Evolutionary conservation across 2,888 invertebrate genomes (phyloP), one percentile per base, ranked within the genome.

Genomic region (Chironomus tentans): DNA sequence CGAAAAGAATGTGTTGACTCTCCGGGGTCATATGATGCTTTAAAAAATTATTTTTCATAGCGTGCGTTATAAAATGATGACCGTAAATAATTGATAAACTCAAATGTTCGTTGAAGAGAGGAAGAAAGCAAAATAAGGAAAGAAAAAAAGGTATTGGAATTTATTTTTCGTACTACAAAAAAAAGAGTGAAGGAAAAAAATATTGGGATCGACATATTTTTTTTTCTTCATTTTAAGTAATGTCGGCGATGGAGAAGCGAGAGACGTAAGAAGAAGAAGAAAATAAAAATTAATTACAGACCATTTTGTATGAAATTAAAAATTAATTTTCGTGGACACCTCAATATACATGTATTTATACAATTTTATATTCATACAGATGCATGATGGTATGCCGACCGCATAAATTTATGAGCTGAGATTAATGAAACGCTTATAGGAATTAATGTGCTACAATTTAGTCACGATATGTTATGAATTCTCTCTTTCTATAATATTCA

Each of bases 401-500:
- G 13, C 21, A 21, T 22, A 24, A 21, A 56, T 56, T 13, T 56
- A 56, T 56, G 56, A 18, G n/a, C 18, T 7, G 13, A 65, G 65
- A 65, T 65, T 65, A 65, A 65, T 65, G 65, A 65, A 65, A 65
- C 21, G 65, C 65, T 65, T 65, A 65, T 21, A 65, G 65, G 24
- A 65, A 65, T 65, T 65, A 65, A 65, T 65, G 65, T 65, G 65
- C 65, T 65, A 65, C 65, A 65, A 65, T 65, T 65, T 65, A 65
- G 65, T 65, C 65, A 65, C 65, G 65, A 65, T 65, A 65, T 65
- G 21, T 10, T 50, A 50, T 50, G 50, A 50, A 50, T 50, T 56
- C 56, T 56, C n/a, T 56, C 28, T 28, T 6, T 28, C 28, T 6
- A 28, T 28, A 4, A 6, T 38, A 7, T 38, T 10, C 38, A 38